phyloP scores from a whole-genome alignment of 2,888 invertebrate species.

The Phaedon cochleariae region DNA sequence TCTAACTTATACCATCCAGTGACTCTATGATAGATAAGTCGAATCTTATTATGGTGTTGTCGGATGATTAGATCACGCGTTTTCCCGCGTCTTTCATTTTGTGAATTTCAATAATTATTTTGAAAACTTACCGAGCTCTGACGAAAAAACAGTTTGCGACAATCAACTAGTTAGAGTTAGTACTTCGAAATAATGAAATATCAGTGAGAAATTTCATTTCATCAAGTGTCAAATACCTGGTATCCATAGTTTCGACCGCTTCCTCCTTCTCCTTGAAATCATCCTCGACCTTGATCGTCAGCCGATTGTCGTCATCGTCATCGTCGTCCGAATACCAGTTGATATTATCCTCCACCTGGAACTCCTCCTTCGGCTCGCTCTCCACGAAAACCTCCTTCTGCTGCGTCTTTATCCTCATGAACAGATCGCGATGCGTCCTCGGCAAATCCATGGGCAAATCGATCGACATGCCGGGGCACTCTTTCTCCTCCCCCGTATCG shows the following conservation, averaged over 20 bases:
- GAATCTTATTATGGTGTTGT: no score
- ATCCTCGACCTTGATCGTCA: slow-evolving; percentile 60
- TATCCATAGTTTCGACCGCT: slow-evolving; percentile 41
- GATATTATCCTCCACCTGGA: slow-evolving; percentile 52
- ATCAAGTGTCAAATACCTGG: no score
- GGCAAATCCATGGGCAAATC: slow-evolving; percentile 67
- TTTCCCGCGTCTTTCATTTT: no score
- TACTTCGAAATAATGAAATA: no score
- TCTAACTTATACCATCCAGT: no score
- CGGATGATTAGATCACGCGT: no score
- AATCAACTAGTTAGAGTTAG: no score
- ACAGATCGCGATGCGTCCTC: slow-evolving; percentile 72
- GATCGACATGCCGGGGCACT: slow-evolving; percentile 8
- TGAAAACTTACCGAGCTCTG: no score
- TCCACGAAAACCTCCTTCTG: slow-evolving; percentile 64
- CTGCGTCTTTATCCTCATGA: slow-evolving; percentile 72
- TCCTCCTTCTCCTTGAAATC: slow-evolving; percentile 51
- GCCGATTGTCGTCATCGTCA: slow-evolving; percentile 65
- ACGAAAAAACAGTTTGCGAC: no score
- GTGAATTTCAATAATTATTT: no score
- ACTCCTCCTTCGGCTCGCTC: slow-evolving; percentile 50
- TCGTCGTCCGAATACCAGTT: slow-evolving; percentile 87
- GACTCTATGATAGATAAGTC: no score
- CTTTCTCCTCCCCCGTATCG: slow-evolving; percentile 41
- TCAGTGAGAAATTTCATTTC: no score